These are phyloP conservation scores for Chrysaora quinquecirrha DNA, from an alignment of 30 jellyfish, hydroid and myxozoan genomes.

Conservation along the genomic window DNA sequence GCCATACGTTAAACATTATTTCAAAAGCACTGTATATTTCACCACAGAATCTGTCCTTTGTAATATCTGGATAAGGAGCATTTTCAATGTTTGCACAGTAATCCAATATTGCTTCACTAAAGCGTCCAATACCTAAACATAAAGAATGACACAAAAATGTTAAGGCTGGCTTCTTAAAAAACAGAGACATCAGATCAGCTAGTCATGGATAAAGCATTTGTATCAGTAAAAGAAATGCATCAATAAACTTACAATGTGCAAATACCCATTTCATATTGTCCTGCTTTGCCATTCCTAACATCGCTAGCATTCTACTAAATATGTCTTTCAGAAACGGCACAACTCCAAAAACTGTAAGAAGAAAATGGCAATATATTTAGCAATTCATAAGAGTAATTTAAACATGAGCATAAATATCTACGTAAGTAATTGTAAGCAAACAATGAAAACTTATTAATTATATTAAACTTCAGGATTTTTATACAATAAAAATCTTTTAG, in stretches of 20 bases:
- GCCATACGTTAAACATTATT: slow-evolving; percentile 96
- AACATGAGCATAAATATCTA: too few relatives aligned
- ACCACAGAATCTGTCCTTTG: slow-evolving; percentile 95
- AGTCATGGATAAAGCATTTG: too few relatives aligned
- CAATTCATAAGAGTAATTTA: too few relatives aligned
- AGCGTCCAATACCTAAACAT: slow-evolving; percentile 91
- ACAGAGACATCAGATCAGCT: too few relatives aligned
- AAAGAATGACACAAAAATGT: background rate
- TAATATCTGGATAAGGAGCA: slow-evolving; percentile 98
- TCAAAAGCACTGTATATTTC: slow-evolving; percentile 96
- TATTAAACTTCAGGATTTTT: too few relatives aligned
- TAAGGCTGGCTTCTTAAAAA: too few relatives aligned
- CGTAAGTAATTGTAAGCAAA: too few relatives aligned
- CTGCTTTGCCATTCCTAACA: slow-evolving; percentile 97
- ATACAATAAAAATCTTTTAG: too few relatives aligned
- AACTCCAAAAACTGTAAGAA: slow-evolving; percentile 98
- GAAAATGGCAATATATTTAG: too few relatives aligned
- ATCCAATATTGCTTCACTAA: slow-evolving; percentile 97
- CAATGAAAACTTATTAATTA: too few relatives aligned
- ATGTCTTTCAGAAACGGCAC: slow-evolving; percentile 98
- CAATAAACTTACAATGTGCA: slow-evolving; percentile 96
- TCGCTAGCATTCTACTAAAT: slow-evolving; percentile 94
- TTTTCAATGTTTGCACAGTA: slow-evolving; percentile 98
- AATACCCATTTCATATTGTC: slow-evolving; percentile 98
- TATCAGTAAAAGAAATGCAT: too few relatives aligned